A percentile compares a stretch with the other conserved stretches of the same genome.
phyloP scores from a whole-genome alignment of 2,797 vertebrate genomes.

The Chloroceryle amazona region DNA sequence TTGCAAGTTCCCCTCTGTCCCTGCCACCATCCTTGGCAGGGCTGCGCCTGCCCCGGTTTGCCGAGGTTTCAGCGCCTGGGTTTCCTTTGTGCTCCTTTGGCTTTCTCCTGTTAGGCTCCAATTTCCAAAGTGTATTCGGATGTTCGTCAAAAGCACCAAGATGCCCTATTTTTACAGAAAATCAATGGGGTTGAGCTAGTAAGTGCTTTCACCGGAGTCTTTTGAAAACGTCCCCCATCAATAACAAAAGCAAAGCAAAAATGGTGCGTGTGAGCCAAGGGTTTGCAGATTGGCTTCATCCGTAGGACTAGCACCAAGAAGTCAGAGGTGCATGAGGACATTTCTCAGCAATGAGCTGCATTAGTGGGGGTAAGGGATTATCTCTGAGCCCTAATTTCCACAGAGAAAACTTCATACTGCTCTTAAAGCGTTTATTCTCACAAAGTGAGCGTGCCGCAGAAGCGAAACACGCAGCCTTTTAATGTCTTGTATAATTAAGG shows the following conservation, averaged over 20 bases:
- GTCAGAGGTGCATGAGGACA: not conserved
- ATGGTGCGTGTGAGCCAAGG: not conserved
- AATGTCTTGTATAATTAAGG: conserved; percentile 77
- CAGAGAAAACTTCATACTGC: conserved; percentile 31
- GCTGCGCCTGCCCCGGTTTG: accelerated
- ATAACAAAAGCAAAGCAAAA: not conserved
- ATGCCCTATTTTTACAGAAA: conserved; percentile 45
- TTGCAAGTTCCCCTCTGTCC: not conserved
- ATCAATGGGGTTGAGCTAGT: conserved; percentile 40
- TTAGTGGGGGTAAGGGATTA: not conserved
- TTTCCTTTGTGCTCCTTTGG: not conserved
- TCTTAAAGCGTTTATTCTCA: conserved; percentile 56
- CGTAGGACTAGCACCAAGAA: not conserved
- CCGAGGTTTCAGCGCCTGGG: not conserved
- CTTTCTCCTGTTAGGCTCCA: not conserved
- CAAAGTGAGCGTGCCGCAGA: conserved; percentile 14
- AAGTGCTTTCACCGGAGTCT: conserved; percentile 38
- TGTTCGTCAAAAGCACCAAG: not conserved
- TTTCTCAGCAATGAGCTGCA: not conserved
- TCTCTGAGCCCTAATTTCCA: conserved; percentile 8
- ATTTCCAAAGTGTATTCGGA: not conserved
- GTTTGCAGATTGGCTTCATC: not conserved
- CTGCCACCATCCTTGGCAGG: accelerated
- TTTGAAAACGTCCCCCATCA: not conserved
- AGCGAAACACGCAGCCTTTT: conserved; percentile 69